These are phyloP conservation scores for Otis tarda DNA, from an alignment of 2,113 vertebrate genomes.

Conservation along the genomic window DNA sequence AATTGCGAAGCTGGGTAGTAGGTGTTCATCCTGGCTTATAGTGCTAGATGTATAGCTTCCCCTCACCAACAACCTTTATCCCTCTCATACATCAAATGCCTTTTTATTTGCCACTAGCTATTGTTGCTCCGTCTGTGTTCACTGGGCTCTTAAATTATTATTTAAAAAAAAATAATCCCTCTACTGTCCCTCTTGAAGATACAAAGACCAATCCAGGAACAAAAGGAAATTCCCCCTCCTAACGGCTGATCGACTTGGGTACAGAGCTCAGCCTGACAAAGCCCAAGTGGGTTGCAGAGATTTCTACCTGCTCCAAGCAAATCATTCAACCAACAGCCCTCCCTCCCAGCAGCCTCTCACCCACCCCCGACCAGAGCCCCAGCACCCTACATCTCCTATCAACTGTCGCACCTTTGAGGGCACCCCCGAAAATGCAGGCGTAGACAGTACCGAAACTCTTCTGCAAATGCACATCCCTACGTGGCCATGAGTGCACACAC, in stretches of 20 bases:
- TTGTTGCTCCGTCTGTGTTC: neutral
- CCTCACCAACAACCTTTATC: neutral
- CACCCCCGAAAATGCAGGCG: neutral
- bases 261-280: neutral
- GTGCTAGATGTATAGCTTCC: neutral
- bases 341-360: neutral
- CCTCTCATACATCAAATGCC: neutral
- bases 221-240: neutral
- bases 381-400: neutral
- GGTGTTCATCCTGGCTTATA: neutral
- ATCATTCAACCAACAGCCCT: fast-evolving
- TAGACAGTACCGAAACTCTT: neutral
- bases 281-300: neutral
- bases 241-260: neutral
- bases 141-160: neutral
- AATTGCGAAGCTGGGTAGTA: neutral
- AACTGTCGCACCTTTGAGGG: neutral
- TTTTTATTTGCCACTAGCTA: neutral
- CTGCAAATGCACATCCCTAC: neutral
- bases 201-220: neutral
- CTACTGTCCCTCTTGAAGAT: neutral
- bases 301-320: neutral
- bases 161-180: neutral
- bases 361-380: neutral
- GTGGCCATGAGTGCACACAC: fast-evolving